Conservation (phyloP, 1,140 invertebrate genomes). For the Oppia nitens region DNA sequence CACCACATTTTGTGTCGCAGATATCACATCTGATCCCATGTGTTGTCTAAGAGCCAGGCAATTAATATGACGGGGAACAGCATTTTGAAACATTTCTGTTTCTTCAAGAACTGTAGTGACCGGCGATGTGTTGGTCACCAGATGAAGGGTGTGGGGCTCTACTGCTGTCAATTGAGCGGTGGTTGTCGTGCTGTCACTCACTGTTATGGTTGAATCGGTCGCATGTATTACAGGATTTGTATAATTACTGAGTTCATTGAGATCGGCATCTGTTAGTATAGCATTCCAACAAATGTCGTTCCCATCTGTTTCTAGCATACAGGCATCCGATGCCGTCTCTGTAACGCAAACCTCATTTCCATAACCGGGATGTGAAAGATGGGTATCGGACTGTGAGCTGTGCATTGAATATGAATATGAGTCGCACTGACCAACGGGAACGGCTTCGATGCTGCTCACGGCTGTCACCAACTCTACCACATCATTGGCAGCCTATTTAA, state of each 20-base stretch:
- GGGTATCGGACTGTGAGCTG: background rate
- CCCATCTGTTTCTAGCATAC: conserved; percentile 7
- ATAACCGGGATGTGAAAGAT: conserved; percentile 3
- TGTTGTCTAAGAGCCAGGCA: background rate
- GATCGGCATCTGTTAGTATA: conserved; percentile 31
- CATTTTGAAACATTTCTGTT: background rate
- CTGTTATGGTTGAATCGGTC: background rate
- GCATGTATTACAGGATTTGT: conserved; percentile 1
- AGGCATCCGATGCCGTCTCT: background rate
- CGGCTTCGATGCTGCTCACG: conserved; percentile 11
- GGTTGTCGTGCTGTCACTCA: background rate
- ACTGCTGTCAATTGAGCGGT: conserved; percentile 14
- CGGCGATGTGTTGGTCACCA: background rate
- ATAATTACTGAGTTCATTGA: conserved; percentile 20
- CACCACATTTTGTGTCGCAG: conserved; percentile 13
- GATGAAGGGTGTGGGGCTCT: conserved; percentile 6
- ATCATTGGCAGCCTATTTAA: background rate
- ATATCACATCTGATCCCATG: conserved; percentile 5
- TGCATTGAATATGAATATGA: background rate
- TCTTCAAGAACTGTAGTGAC: background rate
- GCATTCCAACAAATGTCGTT: conserved; percentile 32
- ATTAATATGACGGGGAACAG: background rate
- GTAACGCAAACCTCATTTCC: conserved; percentile 8
- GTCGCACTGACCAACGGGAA: background rate
- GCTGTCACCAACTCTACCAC: conserved; percentile 12